Evolutionary conservation across 2,888 invertebrate species (phyloP).

Genomic region (Cancer borealis): DNA sequence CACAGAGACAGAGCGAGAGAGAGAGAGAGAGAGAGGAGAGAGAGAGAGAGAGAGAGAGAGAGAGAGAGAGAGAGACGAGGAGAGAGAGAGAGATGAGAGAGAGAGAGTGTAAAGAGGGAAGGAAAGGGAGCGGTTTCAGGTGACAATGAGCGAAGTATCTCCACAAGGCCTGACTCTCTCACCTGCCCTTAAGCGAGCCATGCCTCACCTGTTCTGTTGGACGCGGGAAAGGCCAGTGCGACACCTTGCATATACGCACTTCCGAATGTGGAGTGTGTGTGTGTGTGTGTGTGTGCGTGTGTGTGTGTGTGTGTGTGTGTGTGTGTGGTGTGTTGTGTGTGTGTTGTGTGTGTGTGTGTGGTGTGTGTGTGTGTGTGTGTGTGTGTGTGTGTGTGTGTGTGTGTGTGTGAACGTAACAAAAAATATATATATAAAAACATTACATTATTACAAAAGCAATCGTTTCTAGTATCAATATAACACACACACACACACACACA

Average conservation of each 20-base stretch:
- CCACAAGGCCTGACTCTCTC: background rate
- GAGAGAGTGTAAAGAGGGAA: background rate
- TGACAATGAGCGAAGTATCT: background rate
- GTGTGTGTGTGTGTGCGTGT: background rate
- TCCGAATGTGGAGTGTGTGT: background rate
- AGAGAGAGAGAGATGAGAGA: background rate
- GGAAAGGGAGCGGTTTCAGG: background rate
- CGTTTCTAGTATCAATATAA: background rate
- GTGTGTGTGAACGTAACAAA: background rate
- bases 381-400: no score
- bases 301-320: slow-evolving; percentile 20
- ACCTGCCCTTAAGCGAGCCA: background rate
- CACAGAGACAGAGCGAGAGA: background rate
- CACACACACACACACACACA: background rate
- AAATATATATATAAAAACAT: background rate
- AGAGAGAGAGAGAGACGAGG: background rate
- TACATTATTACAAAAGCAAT: no score
- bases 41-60: background rate
- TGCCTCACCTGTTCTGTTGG: background rate
- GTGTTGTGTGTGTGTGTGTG: background rate
- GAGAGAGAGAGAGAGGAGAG: background rate
- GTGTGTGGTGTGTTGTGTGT: slow-evolving; percentile 2
- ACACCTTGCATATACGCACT: background rate
- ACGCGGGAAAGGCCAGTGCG: background rate
- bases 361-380: background rate